These are phyloP conservation scores for Tursiops truncatus DNA, from an alignment of 2,113 vertebrate species.

Conservation along the genomic window DNA sequence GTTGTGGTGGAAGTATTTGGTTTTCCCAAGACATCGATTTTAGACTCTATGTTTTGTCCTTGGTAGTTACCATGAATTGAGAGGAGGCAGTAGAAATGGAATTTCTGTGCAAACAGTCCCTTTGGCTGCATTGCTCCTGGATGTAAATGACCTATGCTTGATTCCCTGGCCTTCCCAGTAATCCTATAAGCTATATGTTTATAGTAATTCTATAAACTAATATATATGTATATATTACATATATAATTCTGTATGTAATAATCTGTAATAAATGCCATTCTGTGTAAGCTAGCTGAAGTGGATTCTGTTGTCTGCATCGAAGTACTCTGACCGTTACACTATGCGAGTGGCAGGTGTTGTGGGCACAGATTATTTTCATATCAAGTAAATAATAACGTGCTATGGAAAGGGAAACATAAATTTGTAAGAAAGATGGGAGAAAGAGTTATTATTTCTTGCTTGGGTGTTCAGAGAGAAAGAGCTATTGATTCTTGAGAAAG, in stretches of 20 bases:
- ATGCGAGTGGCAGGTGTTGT: fast-evolving
- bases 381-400: neutral
- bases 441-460: neutral
- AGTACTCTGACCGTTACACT: neutral
- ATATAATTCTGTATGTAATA: neutral
- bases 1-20: neutral
- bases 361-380: neutral
- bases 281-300: neutral
- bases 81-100: neutral
- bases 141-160: neutral
- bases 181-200: neutral
- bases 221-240: too few relatives aligned
- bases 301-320: neutral
- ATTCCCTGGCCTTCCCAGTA: neutral
- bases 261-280: neutral
- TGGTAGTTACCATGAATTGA: neutral
- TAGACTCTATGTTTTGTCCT: neutral
- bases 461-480: conserved; percentile 25
- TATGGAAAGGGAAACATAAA: neutral
- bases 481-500: neutral
- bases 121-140: neutral
- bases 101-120: neutral
- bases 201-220: too few relatives aligned
- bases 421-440: neutral
- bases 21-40: neutral